Evolutionary conservation across 2,113 vertebrate species (phyloP).

Genomic region (Heteronetta atricapilla): DNA sequence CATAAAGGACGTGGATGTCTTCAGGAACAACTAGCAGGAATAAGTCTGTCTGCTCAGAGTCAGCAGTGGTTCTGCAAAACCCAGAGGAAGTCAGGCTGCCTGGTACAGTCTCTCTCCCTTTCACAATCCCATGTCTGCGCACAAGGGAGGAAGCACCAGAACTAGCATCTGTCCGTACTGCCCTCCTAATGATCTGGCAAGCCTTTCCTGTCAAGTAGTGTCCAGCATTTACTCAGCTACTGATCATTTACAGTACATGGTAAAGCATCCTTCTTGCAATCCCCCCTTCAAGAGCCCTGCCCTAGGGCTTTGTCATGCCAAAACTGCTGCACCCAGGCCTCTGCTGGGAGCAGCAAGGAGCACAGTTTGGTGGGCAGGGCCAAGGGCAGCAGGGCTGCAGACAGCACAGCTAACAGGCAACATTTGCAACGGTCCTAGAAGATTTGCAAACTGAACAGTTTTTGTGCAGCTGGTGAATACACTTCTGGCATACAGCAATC

Average conservation of each 20-base stretch:
- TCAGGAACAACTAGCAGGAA: not conserved
- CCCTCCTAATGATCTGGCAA: not conserved
- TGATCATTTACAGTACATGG: not conserved
- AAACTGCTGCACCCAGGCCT: too few relatives aligned
- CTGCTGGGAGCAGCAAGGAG: not conserved
- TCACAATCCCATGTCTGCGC: not conserved
- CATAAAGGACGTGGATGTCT: not conserved
- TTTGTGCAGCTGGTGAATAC: not conserved
- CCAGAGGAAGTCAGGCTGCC: not conserved
- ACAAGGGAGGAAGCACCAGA: not conserved
- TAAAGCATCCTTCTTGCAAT: not conserved
- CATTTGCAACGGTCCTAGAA: not conserved
- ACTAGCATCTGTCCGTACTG: too few relatives aligned
- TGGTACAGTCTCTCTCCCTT: not conserved
- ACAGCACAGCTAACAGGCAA: not conserved
- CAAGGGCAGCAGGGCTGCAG: not conserved
- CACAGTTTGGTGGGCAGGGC: not conserved
- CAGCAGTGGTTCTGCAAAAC: not conserved
- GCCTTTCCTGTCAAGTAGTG: not conserved
- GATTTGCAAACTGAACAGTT: not conserved
- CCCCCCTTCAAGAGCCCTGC: not conserved
- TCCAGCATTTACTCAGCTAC: not conserved
- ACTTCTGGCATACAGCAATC: not conserved
- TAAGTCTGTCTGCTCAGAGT: too few relatives aligned
- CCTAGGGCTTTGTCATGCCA: not conserved